Evolutionary conservation across 2,113 vertebrate species (phyloP).

Genomic region (Nannobrachium achirus): DNA sequence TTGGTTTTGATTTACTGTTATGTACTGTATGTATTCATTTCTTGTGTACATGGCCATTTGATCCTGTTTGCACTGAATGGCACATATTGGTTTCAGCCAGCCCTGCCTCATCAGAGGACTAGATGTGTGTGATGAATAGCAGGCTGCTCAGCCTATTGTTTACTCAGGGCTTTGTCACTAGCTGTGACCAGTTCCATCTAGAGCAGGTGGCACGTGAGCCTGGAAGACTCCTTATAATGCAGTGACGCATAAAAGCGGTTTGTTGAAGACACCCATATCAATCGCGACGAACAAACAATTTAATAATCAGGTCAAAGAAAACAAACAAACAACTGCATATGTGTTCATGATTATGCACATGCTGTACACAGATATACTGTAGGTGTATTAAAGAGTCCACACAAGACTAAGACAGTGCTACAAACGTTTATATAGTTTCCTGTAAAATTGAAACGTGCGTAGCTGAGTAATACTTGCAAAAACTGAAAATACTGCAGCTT

Average conservation of each 20-base stretch:
- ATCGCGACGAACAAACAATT: not conserved
- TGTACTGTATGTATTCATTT: slow-evolving; percentile 48
- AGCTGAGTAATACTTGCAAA: too few species aligned
- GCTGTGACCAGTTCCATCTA: not conserved
- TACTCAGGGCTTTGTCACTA: slow-evolving; percentile 16
- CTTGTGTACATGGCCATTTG: slow-evolving; percentile 45
- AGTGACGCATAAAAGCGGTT: slow-evolving; percentile 26
- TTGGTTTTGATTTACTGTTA: too few species aligned
- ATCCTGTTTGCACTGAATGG: slow-evolving; percentile 55
- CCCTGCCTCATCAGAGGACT: slow-evolving; percentile 45
- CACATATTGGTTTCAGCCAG: slow-evolving; percentile 70
- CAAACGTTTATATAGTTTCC: too few species aligned
- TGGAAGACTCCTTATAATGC: not conserved
- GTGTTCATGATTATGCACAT: not conserved
- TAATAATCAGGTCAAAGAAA: not conserved
- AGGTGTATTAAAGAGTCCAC: too few species aligned
- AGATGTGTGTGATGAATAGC: slow-evolving; percentile 43
- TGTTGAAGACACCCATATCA: slow-evolving; percentile 2
- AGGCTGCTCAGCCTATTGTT: slow-evolving; percentile 46
- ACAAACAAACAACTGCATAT: not conserved
- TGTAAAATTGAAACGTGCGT: too few species aligned
- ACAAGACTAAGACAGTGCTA: too few species aligned
- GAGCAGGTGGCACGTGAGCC: slow-evolving; percentile 42
- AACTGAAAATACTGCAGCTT: too few species aligned
- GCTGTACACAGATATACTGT: not conserved